Conservation (phyloP, 1,140 invertebrate species). For the Trichonephila clavipes region DNA sequence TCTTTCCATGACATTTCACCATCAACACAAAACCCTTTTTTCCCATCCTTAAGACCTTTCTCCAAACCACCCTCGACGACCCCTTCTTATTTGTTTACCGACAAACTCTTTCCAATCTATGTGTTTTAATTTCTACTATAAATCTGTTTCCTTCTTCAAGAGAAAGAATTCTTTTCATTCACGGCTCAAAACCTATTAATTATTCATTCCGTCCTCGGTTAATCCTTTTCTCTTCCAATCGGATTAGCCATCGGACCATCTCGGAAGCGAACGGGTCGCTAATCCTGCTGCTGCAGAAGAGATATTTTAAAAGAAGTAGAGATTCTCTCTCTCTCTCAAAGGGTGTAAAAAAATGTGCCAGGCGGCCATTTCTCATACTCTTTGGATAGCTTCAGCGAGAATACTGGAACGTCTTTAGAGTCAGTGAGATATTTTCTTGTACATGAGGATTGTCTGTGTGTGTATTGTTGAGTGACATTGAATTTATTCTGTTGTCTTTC, state of each 20-base stretch:
- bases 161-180: slow-evolving; percentile 21
- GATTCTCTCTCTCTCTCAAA: too few species aligned
- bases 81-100: slow-evolving; percentile 3
- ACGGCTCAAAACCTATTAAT: slow-evolving; percentile 49
- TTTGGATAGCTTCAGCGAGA: not conserved
- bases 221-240: slow-evolving; percentile 35
- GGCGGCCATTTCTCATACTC: not conserved
- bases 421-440: not conserved
- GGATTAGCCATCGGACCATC: slow-evolving; percentile 45
- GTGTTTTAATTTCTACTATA: slow-evolving; percentile 9
- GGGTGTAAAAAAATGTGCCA: slow-evolving; percentile 19
- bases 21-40: slow-evolving; percentile 6
- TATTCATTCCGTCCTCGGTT: slow-evolving; percentile 46
- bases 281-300: slow-evolving; percentile 20
- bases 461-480: not conserved
- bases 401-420: not conserved
- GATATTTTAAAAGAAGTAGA: not conserved
- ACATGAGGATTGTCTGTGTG: not conserved
- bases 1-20: not conserved
- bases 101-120: not conserved
- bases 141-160: not conserved
- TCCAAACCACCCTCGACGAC: not conserved
- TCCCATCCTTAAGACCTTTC: not conserved
- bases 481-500: not conserved
- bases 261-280: not conserved